A percentile compares a stretch with the other conserved stretches of the same genome.
These are phyloP conservation scores for Sciurus niger DNA, from an alignment of 2,113 vertebrate species.

Conservation along the genomic window DNA sequence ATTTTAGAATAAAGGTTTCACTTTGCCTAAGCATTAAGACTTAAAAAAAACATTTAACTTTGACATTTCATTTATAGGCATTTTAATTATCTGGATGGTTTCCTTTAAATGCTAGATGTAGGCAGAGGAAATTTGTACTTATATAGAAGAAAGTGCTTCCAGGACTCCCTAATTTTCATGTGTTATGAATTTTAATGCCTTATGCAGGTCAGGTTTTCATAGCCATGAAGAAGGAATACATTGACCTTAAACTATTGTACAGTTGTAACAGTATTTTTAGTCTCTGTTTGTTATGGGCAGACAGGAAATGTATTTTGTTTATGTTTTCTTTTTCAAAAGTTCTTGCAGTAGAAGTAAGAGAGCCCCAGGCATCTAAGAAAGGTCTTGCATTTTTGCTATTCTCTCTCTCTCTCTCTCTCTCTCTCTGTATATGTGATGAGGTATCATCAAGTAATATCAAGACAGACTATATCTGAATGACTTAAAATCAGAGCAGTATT, in stretches of 20 bases:
- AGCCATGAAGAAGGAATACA: conserved; percentile 84
- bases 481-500: not conserved
- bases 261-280: conserved; percentile 85
- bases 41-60: conserved; percentile 89
- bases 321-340: conserved; percentile 82
- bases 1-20: conserved; percentile 88
- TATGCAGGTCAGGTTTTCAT: conserved; percentile 85
- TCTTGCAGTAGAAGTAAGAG: conserved; percentile 78
- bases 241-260: conserved; percentile 88
- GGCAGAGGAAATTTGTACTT: conserved; percentile 88
- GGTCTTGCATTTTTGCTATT: conserved; percentile 68
- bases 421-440: not conserved
- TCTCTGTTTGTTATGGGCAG: conserved; percentile 86
- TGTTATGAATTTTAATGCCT: conserved; percentile 90
- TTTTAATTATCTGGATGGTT: conserved; percentile 91
- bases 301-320: conserved; percentile 85
- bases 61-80: conserved; percentile 90
- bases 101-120: conserved; percentile 90
- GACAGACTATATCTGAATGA: conserved; percentile 22
- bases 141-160: conserved; percentile 87
- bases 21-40: conserved; percentile 82
- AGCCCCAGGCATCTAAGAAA: conserved; percentile 82
- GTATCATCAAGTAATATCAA: conserved; percentile 38
- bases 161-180: conserved; percentile 90
- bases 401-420: conserved; percentile 1